These are phyloP conservation scores for Xiphophorus hellerii DNA, from an alignment of 2,113 vertebrate species.

Conservation along the genomic window DNA sequence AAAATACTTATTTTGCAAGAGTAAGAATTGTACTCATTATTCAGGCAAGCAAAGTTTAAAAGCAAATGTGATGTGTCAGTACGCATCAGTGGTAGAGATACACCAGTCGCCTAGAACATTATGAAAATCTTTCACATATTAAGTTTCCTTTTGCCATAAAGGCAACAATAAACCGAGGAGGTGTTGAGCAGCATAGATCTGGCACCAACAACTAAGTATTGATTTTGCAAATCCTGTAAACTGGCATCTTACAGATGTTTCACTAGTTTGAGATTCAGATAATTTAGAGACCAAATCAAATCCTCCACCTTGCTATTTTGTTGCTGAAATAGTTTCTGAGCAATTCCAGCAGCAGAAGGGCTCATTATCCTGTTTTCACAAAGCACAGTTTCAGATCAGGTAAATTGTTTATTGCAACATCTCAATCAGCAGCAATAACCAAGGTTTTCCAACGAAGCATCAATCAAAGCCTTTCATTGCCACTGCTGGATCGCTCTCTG, in stretches of 20 bases:
- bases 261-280: neutral
- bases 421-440: neutral
- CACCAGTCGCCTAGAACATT: neutral
- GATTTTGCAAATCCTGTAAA: neutral
- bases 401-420: neutral
- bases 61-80: conserved; percentile 1
- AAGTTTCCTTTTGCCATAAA: neutral
- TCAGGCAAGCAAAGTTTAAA: neutral
- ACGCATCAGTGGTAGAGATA: conserved; percentile 7
- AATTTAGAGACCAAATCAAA: neutral
- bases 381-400: neutral
- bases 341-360: neutral
- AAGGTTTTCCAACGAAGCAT: neutral
- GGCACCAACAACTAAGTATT: neutral
- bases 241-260: neutral
- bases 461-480: neutral
- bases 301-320: neutral
- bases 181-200: neutral
- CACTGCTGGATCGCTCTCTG: neutral
- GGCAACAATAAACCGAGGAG: neutral
- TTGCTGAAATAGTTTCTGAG: neutral
- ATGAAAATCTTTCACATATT: neutral
- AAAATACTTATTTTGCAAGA: conserved; percentile 42
- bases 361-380: neutral
- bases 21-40: conserved; percentile 35